Evolutionary conservation across 2,113 vertebrate genomes (phyloP), one percentile per base, ranked within the genome.

Genomic region (Illadopsis cleaveri): DNA sequence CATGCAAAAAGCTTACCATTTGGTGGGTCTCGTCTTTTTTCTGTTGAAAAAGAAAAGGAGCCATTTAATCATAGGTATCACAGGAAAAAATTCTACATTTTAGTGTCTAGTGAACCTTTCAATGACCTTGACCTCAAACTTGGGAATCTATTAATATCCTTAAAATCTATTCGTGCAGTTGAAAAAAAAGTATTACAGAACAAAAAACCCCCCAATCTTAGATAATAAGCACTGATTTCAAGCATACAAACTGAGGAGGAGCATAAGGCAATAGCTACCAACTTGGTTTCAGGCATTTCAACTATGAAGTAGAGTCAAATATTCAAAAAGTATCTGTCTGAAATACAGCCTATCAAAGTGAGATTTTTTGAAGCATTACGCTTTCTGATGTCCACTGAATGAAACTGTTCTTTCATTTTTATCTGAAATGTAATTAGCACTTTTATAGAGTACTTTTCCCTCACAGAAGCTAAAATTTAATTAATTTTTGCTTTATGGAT

Each of bases 11-110:
- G 7, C 97, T 97, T 97, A 97, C 97, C 97, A 93, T 97, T 97
- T 93, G 96, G 97, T 44, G 96, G 97, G 45, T 98, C 97, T 96
- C 97, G 86, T 88, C 97, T 98, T 95, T 98, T 98, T 91, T 97
- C 97, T 97, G 97, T 92, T 93, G 53, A 80, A 87, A 93, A 82
- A 96, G 28, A 92, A 88, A 72, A 47, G 81, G 50, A 84, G 30
- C 4, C 54, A 56, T 56, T 94, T 85, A 93, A 78, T 91, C 45
- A 72, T 4, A 53, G 37, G 48, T 61, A 91, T 76, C n/a, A 72
- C 35, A 81, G 11, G 40, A 85, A 82, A 84, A 61, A 1, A 53
- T 61, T 82, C 22, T 82, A 31, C 25, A 70, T 61, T 73, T 58
- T 37, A 54, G 6, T 54, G 91, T 88, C 53, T 31, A 65, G 37